These are phyloP conservation scores for Marmota flaviventris DNA, from an alignment of 2,113 vertebrate species.

Conservation along the genomic window DNA sequence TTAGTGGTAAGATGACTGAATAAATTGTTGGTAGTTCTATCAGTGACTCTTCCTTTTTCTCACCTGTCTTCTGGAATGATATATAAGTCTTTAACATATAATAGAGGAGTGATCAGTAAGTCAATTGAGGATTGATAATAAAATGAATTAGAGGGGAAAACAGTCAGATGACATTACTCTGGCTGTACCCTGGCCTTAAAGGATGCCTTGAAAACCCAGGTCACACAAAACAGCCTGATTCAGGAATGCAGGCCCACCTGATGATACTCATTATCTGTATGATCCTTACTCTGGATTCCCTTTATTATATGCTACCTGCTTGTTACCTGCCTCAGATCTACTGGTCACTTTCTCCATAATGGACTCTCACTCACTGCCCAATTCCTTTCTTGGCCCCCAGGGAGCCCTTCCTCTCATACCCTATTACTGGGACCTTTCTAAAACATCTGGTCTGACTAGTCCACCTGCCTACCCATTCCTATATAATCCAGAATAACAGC, in stretches of 20 bases:
- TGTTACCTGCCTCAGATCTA: neutral
- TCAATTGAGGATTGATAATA: neutral
- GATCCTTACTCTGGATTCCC: neutral
- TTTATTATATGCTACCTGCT: neutral
- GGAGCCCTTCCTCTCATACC: neutral
- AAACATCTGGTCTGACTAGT: neutral
- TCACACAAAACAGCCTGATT: neutral
- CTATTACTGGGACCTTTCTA: neutral
- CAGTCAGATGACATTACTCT: neutral
- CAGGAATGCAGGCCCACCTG: neutral
- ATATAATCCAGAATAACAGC: neutral
- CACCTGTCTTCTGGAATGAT: neutral
- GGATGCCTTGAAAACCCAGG: neutral
- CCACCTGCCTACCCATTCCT: neutral
- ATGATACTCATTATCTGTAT: neutral
- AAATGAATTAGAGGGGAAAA: neutral
- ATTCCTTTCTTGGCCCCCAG: neutral
- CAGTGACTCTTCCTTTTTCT: neutral
- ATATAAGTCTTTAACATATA: neutral
- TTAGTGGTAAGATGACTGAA: neutral
- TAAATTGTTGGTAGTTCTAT: neutral
- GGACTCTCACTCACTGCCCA: neutral
- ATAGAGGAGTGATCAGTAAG: neutral
- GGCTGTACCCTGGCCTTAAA: neutral
- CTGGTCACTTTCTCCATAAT: neutral